Percentiles rank a stretch among this genome's conserved stretches.
phyloP scores from a whole-genome alignment of 2,888 invertebrate species.

The Chrysodeixis includens region DNA sequence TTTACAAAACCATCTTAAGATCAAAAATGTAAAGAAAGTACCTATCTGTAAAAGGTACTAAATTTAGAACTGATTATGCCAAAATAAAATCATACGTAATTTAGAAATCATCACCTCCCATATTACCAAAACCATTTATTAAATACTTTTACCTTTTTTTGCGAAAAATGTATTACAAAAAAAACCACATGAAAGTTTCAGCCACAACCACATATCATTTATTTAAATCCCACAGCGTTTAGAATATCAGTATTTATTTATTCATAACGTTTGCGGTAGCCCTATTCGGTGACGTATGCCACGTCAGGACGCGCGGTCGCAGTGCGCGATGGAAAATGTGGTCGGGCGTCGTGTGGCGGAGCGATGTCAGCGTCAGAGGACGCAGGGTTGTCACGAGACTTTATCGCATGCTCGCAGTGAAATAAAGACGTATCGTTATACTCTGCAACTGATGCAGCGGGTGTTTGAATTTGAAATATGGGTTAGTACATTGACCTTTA shows the following conservation, averaged over 20 bases:
- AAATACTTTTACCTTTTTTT: too few relatives aligned
- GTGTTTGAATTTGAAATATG: background rate
- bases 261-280: constrained; percentile 11
- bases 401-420: constrained; percentile 10
- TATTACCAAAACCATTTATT: too few relatives aligned
- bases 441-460: background rate
- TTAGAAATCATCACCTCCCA: too few relatives aligned
- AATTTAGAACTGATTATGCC: too few relatives aligned
- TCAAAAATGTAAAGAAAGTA: too few relatives aligned
- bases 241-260: constrained; percentile 1
- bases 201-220: background rate
- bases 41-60: too few relatives aligned
- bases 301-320: constrained; percentile 18
- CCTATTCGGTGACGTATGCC: constrained; percentile 10
- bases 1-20: too few relatives aligned
- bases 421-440: background rate
- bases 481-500: too few relatives aligned
- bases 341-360: constrained; percentile 16
- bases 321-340: constrained; percentile 32
- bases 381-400: constrained; percentile 20
- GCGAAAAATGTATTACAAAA: too few relatives aligned
- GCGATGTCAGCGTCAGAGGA: constrained; percentile 4
- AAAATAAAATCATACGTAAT: too few relatives aligned
- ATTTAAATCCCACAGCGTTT: background rate
- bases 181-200: background rate